These are phyloP conservation scores for Colletes latitarsis DNA, from an alignment of 1,140 invertebrate genomes.

Conservation along the genomic window DNA sequence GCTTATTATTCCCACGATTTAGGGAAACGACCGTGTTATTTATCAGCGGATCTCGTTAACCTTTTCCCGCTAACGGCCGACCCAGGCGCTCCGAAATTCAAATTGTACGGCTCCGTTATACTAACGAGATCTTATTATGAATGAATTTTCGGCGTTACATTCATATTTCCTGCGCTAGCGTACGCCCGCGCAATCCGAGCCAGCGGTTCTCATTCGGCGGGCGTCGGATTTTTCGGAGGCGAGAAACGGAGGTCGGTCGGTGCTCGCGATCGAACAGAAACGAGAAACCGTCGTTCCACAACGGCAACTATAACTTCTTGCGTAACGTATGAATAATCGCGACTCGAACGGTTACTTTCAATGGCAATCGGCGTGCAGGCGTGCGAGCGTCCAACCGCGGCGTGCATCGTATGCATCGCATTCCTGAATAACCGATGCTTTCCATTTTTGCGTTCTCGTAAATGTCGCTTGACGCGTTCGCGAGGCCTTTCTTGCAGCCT, in stretches of 20 bases:
- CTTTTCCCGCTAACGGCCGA: neutral
- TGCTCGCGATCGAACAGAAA: neutral
- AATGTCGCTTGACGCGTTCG: neutral
- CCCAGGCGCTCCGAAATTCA: slow-evolving; percentile 4
- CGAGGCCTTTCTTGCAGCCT: neutral
- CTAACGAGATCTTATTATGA: slow-evolving; percentile 64
- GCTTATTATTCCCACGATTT: slow-evolving; percentile 32
- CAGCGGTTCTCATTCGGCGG: slow-evolving; percentile 51
- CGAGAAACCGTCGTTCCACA: slow-evolving; percentile 5
- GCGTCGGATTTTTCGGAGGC: neutral
- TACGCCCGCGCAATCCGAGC: slow-evolving; percentile 42
- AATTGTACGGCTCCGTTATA: slow-evolving; percentile 14
- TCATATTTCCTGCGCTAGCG: slow-evolving; percentile 61
- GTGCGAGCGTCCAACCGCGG: neutral
- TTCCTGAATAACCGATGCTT: slow-evolving; percentile 52
- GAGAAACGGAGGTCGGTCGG: too few relatives aligned
- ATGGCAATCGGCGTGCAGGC: slow-evolving; percentile 15
- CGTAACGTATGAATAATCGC: slow-evolving; percentile 44
- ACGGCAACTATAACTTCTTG: slow-evolving; percentile 25
- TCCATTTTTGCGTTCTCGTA: slow-evolving; percentile 41
- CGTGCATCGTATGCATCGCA: slow-evolving; percentile 48
- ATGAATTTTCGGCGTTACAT: slow-evolving; percentile 73
- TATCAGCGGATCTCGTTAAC: slow-evolving; percentile 20
- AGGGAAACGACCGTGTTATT: slow-evolving; percentile 36
- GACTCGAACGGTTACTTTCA: slow-evolving; percentile 31